These are phyloP conservation scores for Cerastis rubricosa DNA, from an alignment of 2,888 invertebrate species.

Conservation along the genomic window DNA sequence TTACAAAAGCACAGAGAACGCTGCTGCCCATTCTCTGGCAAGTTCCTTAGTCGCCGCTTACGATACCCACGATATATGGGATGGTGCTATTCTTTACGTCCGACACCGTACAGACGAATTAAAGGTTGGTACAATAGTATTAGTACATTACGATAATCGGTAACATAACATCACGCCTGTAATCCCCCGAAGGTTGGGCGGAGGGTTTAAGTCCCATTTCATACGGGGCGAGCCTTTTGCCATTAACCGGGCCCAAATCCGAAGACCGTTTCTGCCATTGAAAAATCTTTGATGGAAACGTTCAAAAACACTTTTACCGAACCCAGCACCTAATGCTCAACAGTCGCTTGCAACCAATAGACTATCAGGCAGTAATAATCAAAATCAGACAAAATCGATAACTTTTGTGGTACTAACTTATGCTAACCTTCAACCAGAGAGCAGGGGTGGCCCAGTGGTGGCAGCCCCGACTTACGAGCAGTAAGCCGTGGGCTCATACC, in stretches of 20 bases:
- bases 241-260: neutral
- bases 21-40: too few species aligned
- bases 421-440: too few species aligned
- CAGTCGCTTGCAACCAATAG: neutral
- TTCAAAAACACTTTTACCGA: neutral
- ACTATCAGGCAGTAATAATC: neutral
- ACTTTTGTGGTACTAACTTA: neutral
- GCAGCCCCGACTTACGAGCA: too few species aligned
- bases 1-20: too few species aligned
- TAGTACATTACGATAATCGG: too few species aligned
- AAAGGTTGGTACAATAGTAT: too few species aligned
- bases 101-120: too few species aligned
- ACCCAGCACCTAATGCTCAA: neutral
- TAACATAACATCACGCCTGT: neutral
- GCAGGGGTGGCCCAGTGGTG: too few species aligned
- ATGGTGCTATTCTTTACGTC: too few species aligned
- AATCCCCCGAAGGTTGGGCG: neutral
- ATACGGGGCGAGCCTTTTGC: accelerated
- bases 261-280: neutral
- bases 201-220: neutral
- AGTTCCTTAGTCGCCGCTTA: too few species aligned
- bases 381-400: neutral
- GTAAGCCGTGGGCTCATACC: too few species aligned
- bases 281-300: neutral
- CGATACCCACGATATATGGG: too few species aligned